phyloP scores from a whole-genome alignment of 53 echinoderm and acorn worm species.

The Temnopleurus reevesii region DNA sequence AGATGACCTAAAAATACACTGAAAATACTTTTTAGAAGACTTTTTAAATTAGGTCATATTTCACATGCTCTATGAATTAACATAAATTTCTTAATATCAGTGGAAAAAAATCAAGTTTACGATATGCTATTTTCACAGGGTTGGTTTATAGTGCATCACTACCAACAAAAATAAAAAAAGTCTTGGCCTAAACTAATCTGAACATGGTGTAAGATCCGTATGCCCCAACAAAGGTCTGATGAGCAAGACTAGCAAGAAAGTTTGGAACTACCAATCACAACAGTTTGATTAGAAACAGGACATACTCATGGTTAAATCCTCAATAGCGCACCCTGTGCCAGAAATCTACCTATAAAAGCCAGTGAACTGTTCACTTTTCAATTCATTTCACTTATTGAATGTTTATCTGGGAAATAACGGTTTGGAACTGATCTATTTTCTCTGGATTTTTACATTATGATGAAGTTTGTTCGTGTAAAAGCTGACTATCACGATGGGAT shows the following conservation, averaged over 20 bases:
- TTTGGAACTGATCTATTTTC: neutral
- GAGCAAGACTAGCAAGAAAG: neutral
- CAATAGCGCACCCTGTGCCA: neutral
- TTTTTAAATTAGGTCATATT: too few relatives aligned
- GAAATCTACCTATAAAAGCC: neutral
- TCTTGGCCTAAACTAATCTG: too few relatives aligned
- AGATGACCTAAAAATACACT: too few relatives aligned
- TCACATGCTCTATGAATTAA: too few relatives aligned
- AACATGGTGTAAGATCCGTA: too few relatives aligned
- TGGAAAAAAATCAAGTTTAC: too few relatives aligned
- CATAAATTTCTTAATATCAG: too few relatives aligned
- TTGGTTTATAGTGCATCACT: too few relatives aligned
- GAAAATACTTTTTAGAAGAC: too few relatives aligned
- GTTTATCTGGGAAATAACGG: neutral
- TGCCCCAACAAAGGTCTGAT: neutral
- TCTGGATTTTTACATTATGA: neutral
- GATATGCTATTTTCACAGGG: too few relatives aligned
- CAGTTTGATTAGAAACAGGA: neutral
- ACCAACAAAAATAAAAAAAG: too few relatives aligned
- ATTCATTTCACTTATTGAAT: neutral
- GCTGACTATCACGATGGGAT: constrained; percentile 6
- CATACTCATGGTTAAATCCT: neutral
- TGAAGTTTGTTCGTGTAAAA: constrained; percentile 11
- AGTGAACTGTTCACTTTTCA: neutral
- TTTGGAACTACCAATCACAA: neutral